phyloP scores from a whole-genome alignment of 1,140 invertebrate genomes.

The Halictus rubicundus region DNA sequence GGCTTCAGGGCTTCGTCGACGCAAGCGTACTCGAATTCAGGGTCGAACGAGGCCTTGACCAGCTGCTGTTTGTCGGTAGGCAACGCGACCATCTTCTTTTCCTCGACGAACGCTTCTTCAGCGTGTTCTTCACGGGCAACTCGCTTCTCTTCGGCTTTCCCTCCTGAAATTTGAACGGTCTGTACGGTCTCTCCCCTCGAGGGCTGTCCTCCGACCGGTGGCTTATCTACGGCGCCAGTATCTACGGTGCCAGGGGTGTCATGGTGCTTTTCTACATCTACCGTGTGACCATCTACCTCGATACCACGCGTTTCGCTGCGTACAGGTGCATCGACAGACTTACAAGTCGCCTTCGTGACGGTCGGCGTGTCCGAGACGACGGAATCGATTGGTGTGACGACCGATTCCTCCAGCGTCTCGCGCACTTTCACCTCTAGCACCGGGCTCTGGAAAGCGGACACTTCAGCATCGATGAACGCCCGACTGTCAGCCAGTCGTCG shows the following conservation, averaged over 20 bases:
- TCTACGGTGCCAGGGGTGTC: constrained; percentile 76
- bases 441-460: constrained; percentile 68
- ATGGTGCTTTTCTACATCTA: constrained; percentile 78
- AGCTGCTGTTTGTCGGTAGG: constrained; percentile 16
- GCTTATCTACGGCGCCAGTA: constrained; percentile 50
- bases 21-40: constrained; percentile 32
- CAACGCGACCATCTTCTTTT: neutral
- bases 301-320: constrained; percentile 69
- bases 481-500: constrained; percentile 42
- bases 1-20: constrained; percentile 58
- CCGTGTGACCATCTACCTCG: constrained; percentile 76
- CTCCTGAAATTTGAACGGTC: constrained; percentile 18
- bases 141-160: constrained; percentile 9
- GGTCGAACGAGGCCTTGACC: constrained; percentile 30
- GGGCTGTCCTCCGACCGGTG: neutral
- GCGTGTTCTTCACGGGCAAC: neutral
- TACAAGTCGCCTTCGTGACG: constrained; percentile 73
- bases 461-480: constrained; percentile 70
- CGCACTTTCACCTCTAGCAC: constrained; percentile 52
- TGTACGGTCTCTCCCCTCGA: neutral
- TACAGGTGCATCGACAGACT: constrained; percentile 76
- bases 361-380: constrained; percentile 51
- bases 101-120: neutral
- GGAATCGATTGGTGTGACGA: constrained; percentile 45
- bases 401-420: constrained; percentile 23